Evolutionary conservation across 1,140 invertebrate species (phyloP).

Genomic region (Drosophila kanapiae): DNA sequence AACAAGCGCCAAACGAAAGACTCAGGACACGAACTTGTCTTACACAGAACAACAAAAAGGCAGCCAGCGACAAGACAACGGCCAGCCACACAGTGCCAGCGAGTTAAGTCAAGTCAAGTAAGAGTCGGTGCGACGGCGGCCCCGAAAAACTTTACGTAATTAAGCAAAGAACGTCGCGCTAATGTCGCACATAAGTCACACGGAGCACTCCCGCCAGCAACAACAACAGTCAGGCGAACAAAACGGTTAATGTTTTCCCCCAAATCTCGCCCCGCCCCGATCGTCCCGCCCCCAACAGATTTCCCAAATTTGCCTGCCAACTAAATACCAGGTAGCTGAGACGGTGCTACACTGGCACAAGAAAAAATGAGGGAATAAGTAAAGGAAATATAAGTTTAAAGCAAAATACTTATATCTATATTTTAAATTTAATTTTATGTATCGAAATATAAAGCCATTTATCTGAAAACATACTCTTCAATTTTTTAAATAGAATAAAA

Average conservation of each 20-base stretch:
- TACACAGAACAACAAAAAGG: slow-evolving; percentile 65
- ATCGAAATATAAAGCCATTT: no score
- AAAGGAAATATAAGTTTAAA: neutral
- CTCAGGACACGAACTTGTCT: slow-evolving; percentile 78
- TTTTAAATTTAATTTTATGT: no score
- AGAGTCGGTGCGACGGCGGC: slow-evolving; percentile 30
- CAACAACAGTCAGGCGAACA: slow-evolving; percentile 49
- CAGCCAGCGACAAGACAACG: slow-evolving; percentile 32
- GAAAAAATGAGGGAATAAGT: neutral
- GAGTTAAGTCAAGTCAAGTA: slow-evolving; percentile 20
- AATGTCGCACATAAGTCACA: slow-evolving; percentile 84
- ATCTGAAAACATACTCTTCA: no score
- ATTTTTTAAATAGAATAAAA: neutral
- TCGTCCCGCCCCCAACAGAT: slow-evolving; percentile 21
- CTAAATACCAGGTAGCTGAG: slow-evolving; percentile 71
- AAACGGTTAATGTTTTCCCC: slow-evolving; percentile 76
- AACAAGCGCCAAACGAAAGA: slow-evolving; percentile 76
- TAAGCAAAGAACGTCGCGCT: slow-evolving; percentile 82
- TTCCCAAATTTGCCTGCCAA: slow-evolving; percentile 73
- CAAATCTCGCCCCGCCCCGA: neutral
- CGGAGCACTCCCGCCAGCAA: slow-evolving; percentile 56
- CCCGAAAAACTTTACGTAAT: slow-evolving; percentile 79
- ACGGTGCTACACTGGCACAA: slow-evolving; percentile 4
- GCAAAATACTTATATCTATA: neutral
- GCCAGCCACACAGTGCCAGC: neutral